phyloP scores from a whole-genome alignment of 92 coral and sea anemone genomes.

The Parazoanthus swiftii region DNA sequence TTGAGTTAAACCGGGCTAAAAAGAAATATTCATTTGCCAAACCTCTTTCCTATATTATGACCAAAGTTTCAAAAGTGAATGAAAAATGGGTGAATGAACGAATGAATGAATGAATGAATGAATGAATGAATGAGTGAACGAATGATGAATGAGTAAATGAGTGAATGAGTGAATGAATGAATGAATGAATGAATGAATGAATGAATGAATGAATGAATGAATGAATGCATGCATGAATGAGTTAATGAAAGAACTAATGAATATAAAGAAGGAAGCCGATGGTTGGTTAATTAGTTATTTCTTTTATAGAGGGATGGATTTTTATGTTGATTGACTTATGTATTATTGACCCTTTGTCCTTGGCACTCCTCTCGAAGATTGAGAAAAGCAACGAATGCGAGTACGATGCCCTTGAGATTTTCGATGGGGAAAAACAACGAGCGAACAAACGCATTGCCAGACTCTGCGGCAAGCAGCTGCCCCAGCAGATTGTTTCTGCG shows the following conservation, averaged over 20 bases:
- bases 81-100: neutral
- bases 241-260: neutral
- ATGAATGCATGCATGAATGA: neutral
- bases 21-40: too few relatives aligned
- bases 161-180: neutral
- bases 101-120: neutral
- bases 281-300: too few relatives aligned
- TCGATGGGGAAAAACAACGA: slow-evolving; percentile 65
- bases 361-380: slow-evolving; percentile 43
- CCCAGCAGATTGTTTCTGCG: slow-evolving; percentile 62
- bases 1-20: too few relatives aligned
- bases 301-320: too few relatives aligned
- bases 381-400: slow-evolving; percentile 79
- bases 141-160: neutral
- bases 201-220: slow-evolving; percentile 1
- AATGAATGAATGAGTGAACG: neutral
- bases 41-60: too few relatives aligned
- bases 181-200: neutral
- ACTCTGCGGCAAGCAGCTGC: slow-evolving; percentile 65
- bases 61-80: too few relatives aligned
- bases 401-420: slow-evolving; percentile 81
- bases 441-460: slow-evolving; percentile 62
- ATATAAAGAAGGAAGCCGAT: too few relatives aligned
- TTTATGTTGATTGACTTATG: too few relatives aligned
- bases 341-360: neutral